Percentiles rank a stretch among this genome's conserved stretches.
These are phyloP conservation scores for Catharus bicknelli DNA, from an alignment of 2,113 vertebrate species.

Conservation along the genomic window DNA sequence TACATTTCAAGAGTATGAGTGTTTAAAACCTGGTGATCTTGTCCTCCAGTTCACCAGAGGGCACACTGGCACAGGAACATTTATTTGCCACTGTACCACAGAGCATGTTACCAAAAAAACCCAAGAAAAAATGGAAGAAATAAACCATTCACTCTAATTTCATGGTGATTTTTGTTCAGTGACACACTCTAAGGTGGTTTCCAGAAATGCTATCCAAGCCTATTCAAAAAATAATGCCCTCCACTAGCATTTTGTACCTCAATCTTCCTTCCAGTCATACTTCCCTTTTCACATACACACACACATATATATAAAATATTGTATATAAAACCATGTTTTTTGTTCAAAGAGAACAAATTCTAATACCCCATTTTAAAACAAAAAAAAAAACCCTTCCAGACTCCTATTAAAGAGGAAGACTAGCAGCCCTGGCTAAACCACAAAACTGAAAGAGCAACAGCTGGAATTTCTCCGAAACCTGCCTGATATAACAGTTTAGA, in stretches of 20 bases:
- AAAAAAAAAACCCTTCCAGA: neutral
- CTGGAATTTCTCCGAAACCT: neutral
- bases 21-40: neutral
- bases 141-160: neutral
- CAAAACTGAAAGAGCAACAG: neutral
- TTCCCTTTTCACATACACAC: neutral
- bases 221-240: neutral
- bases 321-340: neutral
- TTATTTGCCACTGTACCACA: neutral
- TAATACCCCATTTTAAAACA: neutral
- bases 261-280: neutral
- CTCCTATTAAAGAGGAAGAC: neutral
- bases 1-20: neutral
- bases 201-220: neutral
- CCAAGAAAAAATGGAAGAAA: neutral
- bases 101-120: rapidly evolving
- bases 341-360: neutral
- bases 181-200: neutral
- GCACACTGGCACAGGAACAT: neutral
- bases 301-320: neutral
- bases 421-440: neutral
- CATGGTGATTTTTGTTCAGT: neutral
- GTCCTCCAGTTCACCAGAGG: neutral
- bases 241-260: neutral
- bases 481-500: neutral